phyloP scores from a whole-genome alignment of 2,888 invertebrate species.

The Apamea crenata region DNA sequence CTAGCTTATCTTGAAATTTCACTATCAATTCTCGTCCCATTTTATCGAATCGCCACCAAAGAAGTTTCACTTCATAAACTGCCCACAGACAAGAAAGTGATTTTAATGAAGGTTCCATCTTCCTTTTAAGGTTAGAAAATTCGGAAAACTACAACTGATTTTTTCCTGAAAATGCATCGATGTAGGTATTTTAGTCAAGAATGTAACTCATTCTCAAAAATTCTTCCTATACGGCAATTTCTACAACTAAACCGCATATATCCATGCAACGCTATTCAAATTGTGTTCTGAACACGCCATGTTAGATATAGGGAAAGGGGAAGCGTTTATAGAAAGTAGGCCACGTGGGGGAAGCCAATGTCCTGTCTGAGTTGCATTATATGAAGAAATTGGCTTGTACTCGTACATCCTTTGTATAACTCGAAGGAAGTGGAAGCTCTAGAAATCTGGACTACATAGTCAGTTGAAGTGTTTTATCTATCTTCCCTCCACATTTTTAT shows the following conservation, averaged over 20 bases:
- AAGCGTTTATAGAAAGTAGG: conserved; percentile 37
- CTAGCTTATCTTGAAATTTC: no score
- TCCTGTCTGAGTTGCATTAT: conserved; percentile 28
- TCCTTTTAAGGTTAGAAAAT: background rate
- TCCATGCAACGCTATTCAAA: conserved; percentile 35
- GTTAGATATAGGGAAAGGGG: conserved; percentile 17
- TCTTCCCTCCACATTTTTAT: no score
- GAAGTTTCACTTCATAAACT: background rate
- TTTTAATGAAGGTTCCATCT: background rate
- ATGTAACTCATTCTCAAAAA: background rate
- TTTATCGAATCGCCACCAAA: no score
- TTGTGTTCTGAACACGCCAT: conserved; percentile 37
- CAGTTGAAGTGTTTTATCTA: background rate
- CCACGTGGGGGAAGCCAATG: conserved; percentile 35
- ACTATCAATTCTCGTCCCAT: no score
- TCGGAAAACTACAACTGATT: background rate
- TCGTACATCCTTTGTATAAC: conserved; percentile 15
- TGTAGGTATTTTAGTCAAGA: background rate
- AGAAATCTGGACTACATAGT: background rate
- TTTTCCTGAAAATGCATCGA: background rate
- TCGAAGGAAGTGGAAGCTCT: background rate
- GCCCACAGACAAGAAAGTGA: background rate
- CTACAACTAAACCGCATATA: background rate
- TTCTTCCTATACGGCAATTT: background rate
- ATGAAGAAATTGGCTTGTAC: conserved; percentile 23